A percentile compares a stretch with the other conserved stretches of the same genome.
These are phyloP conservation scores for Echiichthys vipera DNA, from an alignment of 2,797 vertebrate genomes.

Conservation along the genomic window DNA sequence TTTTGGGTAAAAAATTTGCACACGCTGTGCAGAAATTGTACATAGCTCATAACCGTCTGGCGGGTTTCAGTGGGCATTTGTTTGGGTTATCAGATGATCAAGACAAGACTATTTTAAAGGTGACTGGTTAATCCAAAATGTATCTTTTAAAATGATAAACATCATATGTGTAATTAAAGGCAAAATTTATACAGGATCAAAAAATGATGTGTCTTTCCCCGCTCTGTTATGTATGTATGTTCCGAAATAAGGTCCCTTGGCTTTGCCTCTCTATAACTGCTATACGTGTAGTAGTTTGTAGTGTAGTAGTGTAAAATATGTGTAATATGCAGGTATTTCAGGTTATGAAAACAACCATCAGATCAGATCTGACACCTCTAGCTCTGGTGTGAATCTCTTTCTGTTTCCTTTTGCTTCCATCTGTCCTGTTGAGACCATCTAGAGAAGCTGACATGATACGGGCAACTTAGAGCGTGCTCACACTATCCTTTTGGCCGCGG, in stretches of 20 bases:
- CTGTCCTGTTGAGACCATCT: background rate
- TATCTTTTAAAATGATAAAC: too few species aligned
- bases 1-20: background rate
- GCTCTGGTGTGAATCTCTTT: constrained; percentile 18
- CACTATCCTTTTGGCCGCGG: too few species aligned
- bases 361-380: constrained; percentile 21
- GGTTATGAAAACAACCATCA: background rate
- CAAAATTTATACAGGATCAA: too few species aligned
- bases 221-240: too few species aligned
- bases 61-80: background rate
- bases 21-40: background rate
- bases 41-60: background rate
- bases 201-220: too few species aligned
- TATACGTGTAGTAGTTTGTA: background rate
- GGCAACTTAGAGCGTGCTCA: too few species aligned
- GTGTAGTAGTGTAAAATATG: background rate
- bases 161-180: too few species aligned
- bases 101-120: background rate
- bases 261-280: too few species aligned
- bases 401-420: background rate
- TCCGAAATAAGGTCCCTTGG: too few species aligned
- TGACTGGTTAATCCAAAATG: background rate
- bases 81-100: background rate
- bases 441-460: background rate
- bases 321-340: background rate